Evolutionary conservation across 2,888 invertebrate species (phyloP).

Genomic region (Oligia strigilis): DNA sequence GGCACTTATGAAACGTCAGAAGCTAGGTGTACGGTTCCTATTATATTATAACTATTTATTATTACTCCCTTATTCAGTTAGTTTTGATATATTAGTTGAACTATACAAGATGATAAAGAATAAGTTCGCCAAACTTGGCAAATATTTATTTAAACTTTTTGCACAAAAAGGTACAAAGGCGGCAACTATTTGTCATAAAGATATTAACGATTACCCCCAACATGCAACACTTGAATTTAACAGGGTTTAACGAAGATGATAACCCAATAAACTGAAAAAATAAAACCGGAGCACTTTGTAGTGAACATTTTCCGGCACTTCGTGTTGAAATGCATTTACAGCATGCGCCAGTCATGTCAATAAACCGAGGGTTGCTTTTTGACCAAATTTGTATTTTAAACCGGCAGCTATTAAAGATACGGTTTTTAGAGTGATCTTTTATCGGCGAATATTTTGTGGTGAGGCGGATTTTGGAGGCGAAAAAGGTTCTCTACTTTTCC

Average conservation of each 20-base stretch:
- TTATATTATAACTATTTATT: too few relatives aligned
- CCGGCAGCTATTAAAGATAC: conserved; percentile 34
- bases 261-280: conserved; percentile 35
- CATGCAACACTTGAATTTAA: background rate
- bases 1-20: too few relatives aligned
- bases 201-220: background rate
- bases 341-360: conserved; percentile 56
- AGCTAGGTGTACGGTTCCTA: too few relatives aligned
- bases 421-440: conserved; percentile 15
- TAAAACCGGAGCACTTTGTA: conserved; percentile 32
- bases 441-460: background rate
- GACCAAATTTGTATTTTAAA: conserved; percentile 57
- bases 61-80: background rate
- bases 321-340: conserved; percentile 62
- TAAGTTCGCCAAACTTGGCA: background rate
- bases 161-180: too few relatives aligned
- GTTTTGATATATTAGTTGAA: background rate
- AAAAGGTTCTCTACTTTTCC: background rate
- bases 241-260: conserved; percentile 7
- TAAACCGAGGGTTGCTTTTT: conserved; percentile 47
- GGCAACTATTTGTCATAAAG: background rate
- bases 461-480: background rate
- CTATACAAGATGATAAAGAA: background rate
- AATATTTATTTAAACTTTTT: background rate
- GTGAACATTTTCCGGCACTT: conserved; percentile 26